Evolutionary conservation across 2,888 invertebrate genomes (phyloP).

Genomic region (Synanthedon vespiformis): DNA sequence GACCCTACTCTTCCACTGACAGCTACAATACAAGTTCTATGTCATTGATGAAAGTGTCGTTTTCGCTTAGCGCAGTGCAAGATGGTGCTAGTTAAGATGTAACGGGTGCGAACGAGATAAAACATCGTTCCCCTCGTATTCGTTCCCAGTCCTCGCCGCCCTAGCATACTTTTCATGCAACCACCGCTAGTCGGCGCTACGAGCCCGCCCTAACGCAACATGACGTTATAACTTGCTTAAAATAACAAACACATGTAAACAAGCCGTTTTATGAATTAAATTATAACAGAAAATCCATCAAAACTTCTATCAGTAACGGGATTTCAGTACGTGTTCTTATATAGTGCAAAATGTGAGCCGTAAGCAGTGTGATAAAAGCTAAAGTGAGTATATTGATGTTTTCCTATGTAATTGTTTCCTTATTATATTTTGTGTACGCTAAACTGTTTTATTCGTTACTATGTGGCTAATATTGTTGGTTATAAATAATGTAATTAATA

Average conservation of each 20-base stretch:
- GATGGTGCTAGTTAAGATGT: conserved; percentile 37
- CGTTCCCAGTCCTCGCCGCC: conserved; percentile 23
- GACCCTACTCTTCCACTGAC: conserved; percentile 1
- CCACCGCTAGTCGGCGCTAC: conserved; percentile 62
- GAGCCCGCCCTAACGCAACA: conserved; percentile 57
- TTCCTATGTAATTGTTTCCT: not conserved
- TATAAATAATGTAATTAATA: too few relatives aligned
- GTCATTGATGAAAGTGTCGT: conserved; percentile 63
- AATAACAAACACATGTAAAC: conserved; percentile 50
- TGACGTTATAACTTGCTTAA: conserved; percentile 41
- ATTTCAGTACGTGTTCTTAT: conserved; percentile 5
- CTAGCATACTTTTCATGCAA: conserved; percentile 31
- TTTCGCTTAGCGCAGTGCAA: conserved; percentile 50
- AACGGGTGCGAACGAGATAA: conserved; percentile 46
- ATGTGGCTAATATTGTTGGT: too few relatives aligned
- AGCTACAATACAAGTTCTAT: conserved; percentile 47
- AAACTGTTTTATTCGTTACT: too few relatives aligned
- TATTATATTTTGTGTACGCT: too few relatives aligned
- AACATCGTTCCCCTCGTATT: not conserved
- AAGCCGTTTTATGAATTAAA: conserved; percentile 43
- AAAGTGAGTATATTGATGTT: conserved; percentile 9
- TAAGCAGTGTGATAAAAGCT: conserved; percentile 4
- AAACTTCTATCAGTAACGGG: conserved; percentile 21
- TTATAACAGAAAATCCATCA: conserved; percentile 12
- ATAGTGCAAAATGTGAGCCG: conserved; percentile 6